Evolutionary conservation across 2,797 vertebrate genomes (phyloP), one percentile per base, ranked within the genome.

Genomic region (Amniataba percoides): DNA sequence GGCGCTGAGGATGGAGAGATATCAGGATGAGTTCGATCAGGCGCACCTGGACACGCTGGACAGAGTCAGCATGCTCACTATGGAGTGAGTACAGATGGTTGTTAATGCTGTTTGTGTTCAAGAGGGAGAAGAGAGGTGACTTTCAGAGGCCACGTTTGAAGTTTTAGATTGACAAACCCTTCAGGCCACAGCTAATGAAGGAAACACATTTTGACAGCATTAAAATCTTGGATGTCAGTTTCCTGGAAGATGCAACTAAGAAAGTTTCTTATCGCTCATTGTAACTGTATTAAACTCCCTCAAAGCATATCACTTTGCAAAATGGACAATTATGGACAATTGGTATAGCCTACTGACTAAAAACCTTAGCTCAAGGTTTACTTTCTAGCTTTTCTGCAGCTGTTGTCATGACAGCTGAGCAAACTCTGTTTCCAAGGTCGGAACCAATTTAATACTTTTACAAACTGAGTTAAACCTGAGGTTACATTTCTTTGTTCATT

Each of bases 1-100:
- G 55, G 97, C 96, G 2, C 95, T 99, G 53, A 96, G 96, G 87
- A 98, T 99, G 98, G 98, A 98, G 67, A 93, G 96, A 74, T 99
- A 99, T 80, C 96, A 96, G 88, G 95, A 98, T 43, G 96, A 97
- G 90, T 99, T 99, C 68, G 96, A 96, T 57, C 96, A 96, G 0
- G 97, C 97, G 0, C 96, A 98, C 62, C 91, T 98, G 80, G 96
- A 97, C 93, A 96, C 96, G 15, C 95, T 99, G 94, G 97, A 99
- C 70, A 94, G 96, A 88, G 96, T 98, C 78, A 95, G 95, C 93
- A 82, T 72, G 74, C 92, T 96, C 78, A 94, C 92, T 19, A 94
- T 95, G 91, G 95, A 95, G 96, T 96, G 85, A 95, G 96, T 95
- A 74, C 18, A 27, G 36, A 62, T 45, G 19, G 12, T 12, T 62